Evolutionary conservation across 2,797 vertebrate genomes (phyloP).

Genomic region (Thaleichthys pacificus): DNA sequence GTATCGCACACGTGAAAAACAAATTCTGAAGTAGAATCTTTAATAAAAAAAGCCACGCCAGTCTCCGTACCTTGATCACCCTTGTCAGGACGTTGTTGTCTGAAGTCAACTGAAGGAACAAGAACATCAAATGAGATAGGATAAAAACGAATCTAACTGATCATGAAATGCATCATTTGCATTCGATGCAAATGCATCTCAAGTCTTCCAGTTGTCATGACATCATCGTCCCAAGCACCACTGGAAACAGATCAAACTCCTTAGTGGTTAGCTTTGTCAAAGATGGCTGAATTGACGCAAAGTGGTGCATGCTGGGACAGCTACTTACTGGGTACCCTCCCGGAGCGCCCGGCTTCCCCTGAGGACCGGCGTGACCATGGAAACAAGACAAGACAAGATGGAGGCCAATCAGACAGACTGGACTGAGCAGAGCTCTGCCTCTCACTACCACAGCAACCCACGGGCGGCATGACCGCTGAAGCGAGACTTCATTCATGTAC

Average conservation of each 20-base stretch:
- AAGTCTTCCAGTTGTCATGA: neutral
- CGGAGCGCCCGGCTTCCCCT: conserved; percentile 83
- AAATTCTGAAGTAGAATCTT: too few relatives aligned
- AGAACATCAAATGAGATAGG: conserved; percentile 11
- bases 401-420: conserved; percentile 5
- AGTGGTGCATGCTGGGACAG: conserved; percentile 25
- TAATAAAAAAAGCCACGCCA: neutral
- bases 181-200: neutral
- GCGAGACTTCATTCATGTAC: conserved; percentile 49
- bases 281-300: conserved; percentile 44
- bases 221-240: neutral
- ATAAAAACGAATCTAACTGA: neutral
- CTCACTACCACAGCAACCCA: conserved; percentile 36
- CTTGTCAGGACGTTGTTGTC: conserved; percentile 72
- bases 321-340: conserved; percentile 74
- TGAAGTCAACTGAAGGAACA: conserved; percentile 49
- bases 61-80: conserved; percentile 77
- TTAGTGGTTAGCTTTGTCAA: conserved; percentile 28
- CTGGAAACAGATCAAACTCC: conserved; percentile 20
- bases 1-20: too few relatives aligned
- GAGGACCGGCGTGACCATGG: conserved; percentile 37
- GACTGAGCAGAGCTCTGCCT: conserved; percentile 24
- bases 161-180: neutral
- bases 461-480: conserved; percentile 40
- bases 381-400: conserved; percentile 42